Percentiles rank a stretch among this genome's conserved stretches.
These are phyloP conservation scores for Drosophila ficusphila DNA, from an alignment of 1,140 invertebrate genomes.

Conservation along the genomic window DNA sequence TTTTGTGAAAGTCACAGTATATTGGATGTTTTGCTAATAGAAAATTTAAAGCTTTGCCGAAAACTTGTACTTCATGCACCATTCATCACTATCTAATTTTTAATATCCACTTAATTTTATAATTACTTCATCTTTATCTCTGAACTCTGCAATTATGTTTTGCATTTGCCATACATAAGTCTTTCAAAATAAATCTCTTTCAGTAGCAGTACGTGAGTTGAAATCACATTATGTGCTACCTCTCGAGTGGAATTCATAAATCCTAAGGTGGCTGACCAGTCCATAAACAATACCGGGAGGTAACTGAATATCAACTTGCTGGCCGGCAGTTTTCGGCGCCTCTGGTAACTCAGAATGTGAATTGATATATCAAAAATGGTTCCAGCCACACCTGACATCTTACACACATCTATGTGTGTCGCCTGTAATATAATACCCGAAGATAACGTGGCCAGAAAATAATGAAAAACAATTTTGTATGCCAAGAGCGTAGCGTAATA, in stretches of 20 bases:
- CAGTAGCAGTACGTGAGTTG: constrained; percentile 50
- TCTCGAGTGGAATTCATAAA: constrained; percentile 26
- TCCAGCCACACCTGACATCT: constrained; percentile 70
- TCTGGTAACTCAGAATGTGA: constrained; percentile 26
- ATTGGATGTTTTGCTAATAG: neutral
- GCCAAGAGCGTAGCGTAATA: constrained; percentile 58
- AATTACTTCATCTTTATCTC: neutral
- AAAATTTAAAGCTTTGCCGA: neutral
- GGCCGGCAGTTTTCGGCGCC: constrained; percentile 15
- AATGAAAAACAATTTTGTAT: constrained; percentile 62
- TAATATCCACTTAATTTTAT: neutral
- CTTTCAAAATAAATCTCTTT: constrained; percentile 7
- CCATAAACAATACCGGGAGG: constrained; percentile 21
- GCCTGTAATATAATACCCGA: constrained; percentile 58
- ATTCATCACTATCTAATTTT: too few species aligned
- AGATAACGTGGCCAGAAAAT: constrained; percentile 35
- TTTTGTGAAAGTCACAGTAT: constrained; percentile 13
- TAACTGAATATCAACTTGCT: constrained; percentile 2
- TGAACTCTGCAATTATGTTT: constrained; percentile 4
- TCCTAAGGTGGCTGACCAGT: constrained; percentile 18
- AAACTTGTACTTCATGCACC: too few species aligned
- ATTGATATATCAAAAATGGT: constrained; percentile 70
- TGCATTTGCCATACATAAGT: constrained; percentile 16
- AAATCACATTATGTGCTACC: constrained; percentile 34
- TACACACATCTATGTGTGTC: constrained; percentile 39